Evolutionary conservation across 2,888 invertebrate species (phyloP).

Genomic region (Xestobium rufovillosum): DNA sequence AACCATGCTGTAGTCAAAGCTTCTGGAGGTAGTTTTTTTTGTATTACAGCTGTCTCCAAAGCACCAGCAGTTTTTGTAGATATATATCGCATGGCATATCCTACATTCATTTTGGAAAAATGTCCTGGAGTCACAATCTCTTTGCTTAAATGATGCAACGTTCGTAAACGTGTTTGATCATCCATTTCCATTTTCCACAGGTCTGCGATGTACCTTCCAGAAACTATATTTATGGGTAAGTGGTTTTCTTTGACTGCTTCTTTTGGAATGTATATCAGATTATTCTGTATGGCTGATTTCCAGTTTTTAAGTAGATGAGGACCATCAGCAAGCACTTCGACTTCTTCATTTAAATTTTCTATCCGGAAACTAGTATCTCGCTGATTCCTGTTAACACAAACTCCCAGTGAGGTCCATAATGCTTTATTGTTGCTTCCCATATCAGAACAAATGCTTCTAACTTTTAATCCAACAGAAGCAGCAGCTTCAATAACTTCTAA

Average conservation of each 20-base stretch:
- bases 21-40: slow-evolving; percentile 12
- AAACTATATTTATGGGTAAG: slow-evolving; percentile 11
- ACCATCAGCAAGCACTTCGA: slow-evolving; percentile 3
- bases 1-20: slow-evolving; percentile 6
- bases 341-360: background rate
- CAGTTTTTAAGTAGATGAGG: slow-evolving; percentile 9
- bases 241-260: slow-evolving; percentile 6
- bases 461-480: no score
- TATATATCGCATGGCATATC: slow-evolving; percentile 12
- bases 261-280: slow-evolving; percentile 6
- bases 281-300: slow-evolving; percentile 10
- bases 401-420: background rate
- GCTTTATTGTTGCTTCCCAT: slow-evolving; percentile 8
- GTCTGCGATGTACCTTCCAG: slow-evolving; percentile 10
- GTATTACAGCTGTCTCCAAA: slow-evolving; percentile 12
- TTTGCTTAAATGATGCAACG: slow-evolving; percentile 10
- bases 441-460: background rate
- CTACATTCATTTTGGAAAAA: slow-evolving; percentile 11
- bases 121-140: slow-evolving; percentile 10
- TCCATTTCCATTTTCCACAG: slow-evolving; percentile 12
- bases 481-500: no score
- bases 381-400: slow-evolving; percentile 5
- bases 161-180: slow-evolving; percentile 7
- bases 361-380: background rate
- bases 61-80: slow-evolving; percentile 13